Evolutionary conservation across 2,113 vertebrate species (phyloP), one percentile per base, ranked within the genome.

Genomic region (Helogale parvula): DNA sequence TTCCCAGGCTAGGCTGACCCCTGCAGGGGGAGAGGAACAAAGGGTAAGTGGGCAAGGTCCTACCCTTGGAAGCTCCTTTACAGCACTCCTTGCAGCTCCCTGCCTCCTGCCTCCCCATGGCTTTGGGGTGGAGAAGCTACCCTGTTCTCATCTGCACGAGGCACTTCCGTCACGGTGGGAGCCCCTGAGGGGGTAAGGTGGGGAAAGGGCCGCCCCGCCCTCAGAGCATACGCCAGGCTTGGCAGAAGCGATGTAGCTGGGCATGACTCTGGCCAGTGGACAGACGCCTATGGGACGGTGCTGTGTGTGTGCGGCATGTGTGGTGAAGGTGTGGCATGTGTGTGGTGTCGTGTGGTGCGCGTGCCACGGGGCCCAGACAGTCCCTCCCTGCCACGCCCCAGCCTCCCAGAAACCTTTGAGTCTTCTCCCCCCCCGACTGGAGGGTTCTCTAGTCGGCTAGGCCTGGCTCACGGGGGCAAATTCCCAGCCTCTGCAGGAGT

Each of bases 151-250:
- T 13, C 69, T 21, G 31, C 25, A n/a, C 16, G 1, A 2, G 33
- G 54, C 45, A 57, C 9, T 66, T 11, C 9, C 4, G 45, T 45
- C 54, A 9, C 63, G 0, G 0, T 2, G 72, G 52, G 27, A 35
- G 66, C 17, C 17, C 6, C 79, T 15, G 65, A 52, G 72, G 31
- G 25, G 47, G 19, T 19, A 74, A 35, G 4, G 16, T 2, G 5
- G 52, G 72, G 1, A 50, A 33, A 50, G 38, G 12, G 31, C 12
- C 25, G 45, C 13, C 57, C 69, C 4, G 33, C 35, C 52, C 29
- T 27, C 57, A 17, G 50, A 74, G 54, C 29, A 80, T 38, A 23
- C 0, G 14, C 38, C 65, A 10, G 77, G 31, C 12, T 27, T 14
- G 14, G 83, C n/a, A 23, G 21, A 50, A 31, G 29, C 21, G n/a